Evolutionary conservation across 2,113 vertebrate genomes (phyloP).

Genomic region (Anas platyrhynchos): DNA sequence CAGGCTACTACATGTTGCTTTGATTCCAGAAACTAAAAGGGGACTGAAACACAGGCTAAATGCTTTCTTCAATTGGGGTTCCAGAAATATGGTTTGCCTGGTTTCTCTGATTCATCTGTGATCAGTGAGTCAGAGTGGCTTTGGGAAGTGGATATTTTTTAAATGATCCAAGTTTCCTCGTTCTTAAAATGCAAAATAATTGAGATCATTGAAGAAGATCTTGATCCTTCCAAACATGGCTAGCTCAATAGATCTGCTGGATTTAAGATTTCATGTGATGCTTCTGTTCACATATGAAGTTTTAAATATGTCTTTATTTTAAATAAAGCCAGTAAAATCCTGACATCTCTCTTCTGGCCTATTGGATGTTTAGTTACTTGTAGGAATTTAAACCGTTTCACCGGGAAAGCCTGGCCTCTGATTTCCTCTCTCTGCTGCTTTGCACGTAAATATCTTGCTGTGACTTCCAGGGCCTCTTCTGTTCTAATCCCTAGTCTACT

Average conservation of each 20-base stretch:
- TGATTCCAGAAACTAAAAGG: not conserved
- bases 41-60: not conserved
- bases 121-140: constrained; percentile 11
- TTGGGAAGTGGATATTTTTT: not conserved
- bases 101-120: not conserved
- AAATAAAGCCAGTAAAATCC: not conserved
- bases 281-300: not conserved
- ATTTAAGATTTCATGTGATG: rapidly evolving
- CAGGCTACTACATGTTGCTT: not conserved
- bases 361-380: not conserved
- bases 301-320: not conserved
- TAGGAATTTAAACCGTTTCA: not conserved
- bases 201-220: not conserved
- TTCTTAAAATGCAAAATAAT: constrained; percentile 6
- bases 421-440: not conserved
- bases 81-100: not conserved
- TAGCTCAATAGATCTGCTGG: not conserved
- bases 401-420: not conserved
- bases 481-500: rapidly evolving
- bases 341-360: not conserved
- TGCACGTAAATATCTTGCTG: not conserved
- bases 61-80: not conserved
- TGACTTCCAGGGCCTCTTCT: not conserved
- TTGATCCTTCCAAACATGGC: not conserved
- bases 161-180: not conserved